Conservation (phyloP, 2,888 invertebrate species). For the Steinernema carpocapsae region DNA sequence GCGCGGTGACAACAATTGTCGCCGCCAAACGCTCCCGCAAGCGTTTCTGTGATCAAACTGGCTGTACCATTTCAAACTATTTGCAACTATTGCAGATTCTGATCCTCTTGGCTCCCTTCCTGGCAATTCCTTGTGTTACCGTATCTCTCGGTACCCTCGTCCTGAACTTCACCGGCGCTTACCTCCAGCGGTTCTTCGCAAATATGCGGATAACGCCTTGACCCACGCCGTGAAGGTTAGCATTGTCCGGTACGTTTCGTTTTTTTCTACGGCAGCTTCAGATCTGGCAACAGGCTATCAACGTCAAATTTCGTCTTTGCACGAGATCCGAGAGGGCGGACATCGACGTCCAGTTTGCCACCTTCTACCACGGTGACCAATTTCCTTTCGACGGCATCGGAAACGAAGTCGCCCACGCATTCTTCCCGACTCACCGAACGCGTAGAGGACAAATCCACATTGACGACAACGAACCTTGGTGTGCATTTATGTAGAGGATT, state of each 20-base stretch:
- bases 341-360: constrained; percentile 57
- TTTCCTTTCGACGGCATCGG: constrained; percentile 64
- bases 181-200: neutral
- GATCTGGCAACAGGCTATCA: constrained; percentile 20
- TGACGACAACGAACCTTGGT: constrained; percentile 90
- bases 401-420: constrained; percentile 61
- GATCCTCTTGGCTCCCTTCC: neutral
- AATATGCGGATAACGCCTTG: constrained; percentile 22
- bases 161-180: constrained; percentile 12
- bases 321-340: constrained; percentile 38
- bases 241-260: too few relatives aligned
- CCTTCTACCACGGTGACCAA: constrained; percentile 52
- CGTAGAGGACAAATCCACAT: constrained; percentile 79
- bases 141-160: constrained; percentile 10
- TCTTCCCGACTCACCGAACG: constrained; percentile 72
- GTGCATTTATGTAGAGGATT: neutral
- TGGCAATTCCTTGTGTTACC: constrained; percentile 9
- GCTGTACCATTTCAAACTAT: neutral
- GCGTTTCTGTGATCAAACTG: neutral
- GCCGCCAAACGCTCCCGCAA: neutral
- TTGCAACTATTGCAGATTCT: neutral
- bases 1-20: neutral
- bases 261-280: too few relatives aligned
- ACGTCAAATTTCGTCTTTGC: constrained; percentile 7
- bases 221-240: constrained; percentile 2